Evolutionary conservation across 1,140 invertebrate genomes (phyloP), one percentile per base, ranked within the genome.

Genomic region (Drosophila arizonae): DNA sequence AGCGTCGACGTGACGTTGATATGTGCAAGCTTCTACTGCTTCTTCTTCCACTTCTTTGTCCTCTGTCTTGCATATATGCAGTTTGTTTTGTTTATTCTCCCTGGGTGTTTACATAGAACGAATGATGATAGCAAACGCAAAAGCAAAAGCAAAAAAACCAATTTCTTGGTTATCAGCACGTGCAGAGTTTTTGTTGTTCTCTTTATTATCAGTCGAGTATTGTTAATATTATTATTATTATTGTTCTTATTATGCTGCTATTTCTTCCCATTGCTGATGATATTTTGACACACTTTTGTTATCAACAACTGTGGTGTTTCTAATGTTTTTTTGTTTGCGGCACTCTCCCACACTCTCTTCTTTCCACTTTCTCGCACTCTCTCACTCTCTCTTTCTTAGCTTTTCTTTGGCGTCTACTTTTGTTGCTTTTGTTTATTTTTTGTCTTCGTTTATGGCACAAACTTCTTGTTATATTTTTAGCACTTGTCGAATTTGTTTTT

Each of bases 271-370:
- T 45, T 62, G 46, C 33, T 28, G 66, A 41, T 70, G 57, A 30
- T 66, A 62, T 77, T 74, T 80, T 84, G 81, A 84, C 81, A 84
- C 81, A 85, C 77, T 84, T 84, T 63, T 39, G 28, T 71, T 74
- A 84, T 79, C 81, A 84, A 70, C 71, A 77, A 64, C 41, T 61
- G 21, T 28, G 50, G n/a, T 39, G n/a, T 56, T 39, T 15, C 15
- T 3, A 6, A 30, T 13, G 26, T 36, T 58, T 17, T 33, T 11
- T 33, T 21, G 21, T 21, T 21, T 21, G 21, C 21, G 21, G 21
- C 61, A 5, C 24, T 48, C 55, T 15, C 56, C 68, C 46, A 43
- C 60, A 24, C 21, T 24, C 21, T 24, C 21, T 24, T 21, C 48
- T 24, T 33, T 0, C 39, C 30, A 39, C 15, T 57, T 8, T 17